These are phyloP conservation scores for Anastrepha obliqua DNA, from an alignment of 1,140 invertebrate genomes.

Conservation along the genomic window DNA sequence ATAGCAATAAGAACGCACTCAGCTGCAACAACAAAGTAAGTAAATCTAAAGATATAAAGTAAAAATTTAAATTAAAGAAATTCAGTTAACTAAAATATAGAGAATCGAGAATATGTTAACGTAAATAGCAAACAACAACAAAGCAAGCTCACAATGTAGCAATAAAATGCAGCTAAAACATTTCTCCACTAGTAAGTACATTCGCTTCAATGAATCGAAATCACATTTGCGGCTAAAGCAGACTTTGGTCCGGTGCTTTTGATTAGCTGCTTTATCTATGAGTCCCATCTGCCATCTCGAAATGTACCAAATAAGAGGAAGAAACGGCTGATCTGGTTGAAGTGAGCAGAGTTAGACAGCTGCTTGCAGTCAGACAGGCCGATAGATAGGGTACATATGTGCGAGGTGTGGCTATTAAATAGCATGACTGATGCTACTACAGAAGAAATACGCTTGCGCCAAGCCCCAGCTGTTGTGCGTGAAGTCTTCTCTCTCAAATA, in stretches of 20 bases:
- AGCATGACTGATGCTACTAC: too few relatives aligned
- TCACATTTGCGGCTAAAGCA: background rate
- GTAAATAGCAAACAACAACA: background rate
- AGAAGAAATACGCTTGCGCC: too few relatives aligned
- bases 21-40: background rate
- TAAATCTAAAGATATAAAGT: background rate
- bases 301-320: background rate
- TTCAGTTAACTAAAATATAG: background rate
- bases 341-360: background rate
- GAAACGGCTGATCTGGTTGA: conserved; percentile 36
- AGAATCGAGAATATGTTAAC: background rate
- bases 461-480: too few relatives aligned
- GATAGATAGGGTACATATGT: background rate
- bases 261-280: conserved; percentile 31
- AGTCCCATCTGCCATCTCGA: background rate
- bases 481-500: too few relatives aligned
- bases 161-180: background rate
- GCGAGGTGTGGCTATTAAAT: background rate
- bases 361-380: background rate
- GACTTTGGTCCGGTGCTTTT: background rate
- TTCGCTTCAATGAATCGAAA: background rate
- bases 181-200: background rate
- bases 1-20: too few relatives aligned
- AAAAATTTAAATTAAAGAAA: conserved; percentile 9
- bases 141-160: background rate